Evolutionary conservation across 2,888 invertebrate species (phyloP), one percentile per base, ranked within the genome.

Genomic region (Diabrotica balteata): DNA sequence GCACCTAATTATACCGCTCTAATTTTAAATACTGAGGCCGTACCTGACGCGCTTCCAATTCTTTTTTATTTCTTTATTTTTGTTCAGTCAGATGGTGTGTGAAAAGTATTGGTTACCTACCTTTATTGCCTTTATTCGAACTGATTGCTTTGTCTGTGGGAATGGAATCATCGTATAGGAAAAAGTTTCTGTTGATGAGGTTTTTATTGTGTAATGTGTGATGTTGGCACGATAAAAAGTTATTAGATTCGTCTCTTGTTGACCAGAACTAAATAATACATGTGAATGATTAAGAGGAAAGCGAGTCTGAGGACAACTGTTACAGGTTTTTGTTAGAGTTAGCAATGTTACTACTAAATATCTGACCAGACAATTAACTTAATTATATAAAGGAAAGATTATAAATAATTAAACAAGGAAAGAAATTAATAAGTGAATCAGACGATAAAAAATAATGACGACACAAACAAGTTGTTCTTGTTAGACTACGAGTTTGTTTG

Each of bases 101-200:
- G 44, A 59, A 57, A 51, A 60, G 60, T 59, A 67, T 67, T 58
- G 17, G 61, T 52, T 64, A 59, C 58, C 60, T 61, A 54, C 54
- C 44, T 54, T 43, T 42, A 46, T 59, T 11, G 22, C 17, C n/a
- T 55, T 22, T 22, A 55, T 49, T 47, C 17, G 59, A 55, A 22
- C 42, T 55, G 57, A 59, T 59, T 59, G 53, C 46, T 53, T 65
- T 43, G 51, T 58, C 47, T 61, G 52, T 51, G 53, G 44, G 47
- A 63, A 63, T 63, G 9, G 49, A 44, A 45, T 45, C 45, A 55
- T 44, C 44, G 10, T 42, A 55, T 55, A 8, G 9, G 45, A 45
- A 11, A 57, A 57, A 57, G 47, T 47, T 32, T 47, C 54, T 10
- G 32, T 42, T 8, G 43, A 43, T 54, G 54, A 54, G 54, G n/a